Percentiles rank a stretch among this genome's conserved stretches.
phyloP scores from a whole-genome alignment of 2,113 vertebrate species.

The Todiramphus saurophagus region DNA sequence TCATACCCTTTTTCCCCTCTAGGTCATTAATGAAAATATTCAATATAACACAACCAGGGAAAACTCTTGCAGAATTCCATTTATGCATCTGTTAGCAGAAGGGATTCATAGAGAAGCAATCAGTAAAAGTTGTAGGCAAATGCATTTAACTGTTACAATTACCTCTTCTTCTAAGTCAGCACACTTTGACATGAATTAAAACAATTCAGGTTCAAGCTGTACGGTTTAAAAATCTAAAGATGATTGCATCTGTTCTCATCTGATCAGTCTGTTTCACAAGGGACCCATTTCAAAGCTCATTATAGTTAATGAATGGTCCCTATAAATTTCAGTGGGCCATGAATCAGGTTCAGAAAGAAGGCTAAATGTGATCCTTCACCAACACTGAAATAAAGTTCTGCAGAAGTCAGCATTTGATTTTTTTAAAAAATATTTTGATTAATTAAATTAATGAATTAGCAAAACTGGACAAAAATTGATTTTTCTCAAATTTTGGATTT shows the following conservation, averaged over 20 bases:
- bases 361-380: neutral
- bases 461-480: neutral
- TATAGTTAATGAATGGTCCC: constrained; percentile 29
- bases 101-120: neutral
- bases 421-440: neutral
- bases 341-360: constrained; percentile 21
- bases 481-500: constrained; percentile 3
- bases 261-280: neutral
- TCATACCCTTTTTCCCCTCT: neutral
- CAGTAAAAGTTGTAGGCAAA: neutral
- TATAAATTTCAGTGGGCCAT: constrained; percentile 37
- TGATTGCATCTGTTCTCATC: constrained; percentile 32
- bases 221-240: neutral
- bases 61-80: neutral
- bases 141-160: neutral
- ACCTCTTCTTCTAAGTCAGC: constrained; percentile 30
- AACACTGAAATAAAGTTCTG: constrained; percentile 5
- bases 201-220: neutral
- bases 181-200: neutral
- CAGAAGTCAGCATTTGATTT: constrained; percentile 23
- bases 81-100: neutral
- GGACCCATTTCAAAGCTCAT: constrained; percentile 30
- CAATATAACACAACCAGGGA: neutral
- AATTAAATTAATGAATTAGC: neutral
- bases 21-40: constrained; percentile 17